Conservation (phyloP, 2,797 vertebrate genomes). For the Hipposideros larvatus region DNA sequence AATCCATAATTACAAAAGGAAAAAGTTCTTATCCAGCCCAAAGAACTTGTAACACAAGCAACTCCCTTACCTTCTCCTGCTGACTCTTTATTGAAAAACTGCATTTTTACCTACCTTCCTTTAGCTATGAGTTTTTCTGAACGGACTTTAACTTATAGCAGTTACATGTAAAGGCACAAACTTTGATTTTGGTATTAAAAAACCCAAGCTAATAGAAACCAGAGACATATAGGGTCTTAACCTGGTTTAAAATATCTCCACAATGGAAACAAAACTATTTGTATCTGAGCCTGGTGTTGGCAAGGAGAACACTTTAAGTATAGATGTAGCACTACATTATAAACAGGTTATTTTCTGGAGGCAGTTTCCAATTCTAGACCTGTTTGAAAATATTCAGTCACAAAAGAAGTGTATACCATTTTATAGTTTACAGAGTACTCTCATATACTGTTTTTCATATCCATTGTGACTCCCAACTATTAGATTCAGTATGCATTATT, state of each 20-base stretch:
- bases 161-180: neutral
- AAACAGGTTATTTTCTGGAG: neutral
- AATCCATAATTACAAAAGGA: conserved; percentile 52
- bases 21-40: neutral
- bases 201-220: conserved; percentile 3
- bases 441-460: neutral
- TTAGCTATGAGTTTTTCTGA: conserved; percentile 7
- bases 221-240: neutral
- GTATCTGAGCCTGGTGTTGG: conserved; percentile 12
- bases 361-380: neutral
- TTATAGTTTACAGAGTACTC: conserved; percentile 4
- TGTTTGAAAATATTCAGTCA: neutral
- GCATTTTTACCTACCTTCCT: neutral
- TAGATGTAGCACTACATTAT: neutral
- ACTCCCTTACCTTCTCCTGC: neutral
- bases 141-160: conserved; percentile 9
- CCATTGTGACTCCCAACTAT: neutral
- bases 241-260: neutral
- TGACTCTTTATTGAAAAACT: neutral
- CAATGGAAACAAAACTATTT: neutral
- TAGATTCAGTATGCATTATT: neutral
- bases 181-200: conserved; percentile 57
- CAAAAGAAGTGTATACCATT: neutral
- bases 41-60: conserved; percentile 1
- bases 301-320: conserved; percentile 14